These are phyloP conservation scores for Oryzaephilus surinamensis DNA, from an alignment of 1,140 invertebrate species.

Conservation along the genomic window DNA sequence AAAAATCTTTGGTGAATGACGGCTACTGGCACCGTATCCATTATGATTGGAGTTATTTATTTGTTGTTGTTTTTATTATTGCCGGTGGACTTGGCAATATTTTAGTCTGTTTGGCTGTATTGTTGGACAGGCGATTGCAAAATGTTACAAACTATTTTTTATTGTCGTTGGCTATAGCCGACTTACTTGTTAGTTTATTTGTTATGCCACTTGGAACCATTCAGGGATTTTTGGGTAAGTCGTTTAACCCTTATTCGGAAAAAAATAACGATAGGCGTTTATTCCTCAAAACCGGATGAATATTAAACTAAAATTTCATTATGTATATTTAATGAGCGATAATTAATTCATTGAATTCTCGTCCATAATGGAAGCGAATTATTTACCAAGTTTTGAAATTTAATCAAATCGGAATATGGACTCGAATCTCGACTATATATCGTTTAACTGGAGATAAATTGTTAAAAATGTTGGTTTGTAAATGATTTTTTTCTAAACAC, in stretches of 20 bases:
- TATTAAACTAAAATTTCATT: too few relatives aligned
- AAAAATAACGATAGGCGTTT: background rate
- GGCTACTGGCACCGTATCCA: constrained; percentile 24
- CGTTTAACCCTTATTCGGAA: background rate
- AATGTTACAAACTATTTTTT: constrained; percentile 94
- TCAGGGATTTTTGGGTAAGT: constrained; percentile 73
- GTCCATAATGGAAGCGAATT: too few relatives aligned
- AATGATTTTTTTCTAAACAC: too few relatives aligned
- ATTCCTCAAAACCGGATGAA: too few relatives aligned
- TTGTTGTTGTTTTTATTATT: constrained; percentile 70
- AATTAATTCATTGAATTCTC: too few relatives aligned
- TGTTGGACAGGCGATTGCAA: constrained; percentile 71
- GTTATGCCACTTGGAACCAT: constrained; percentile 86
- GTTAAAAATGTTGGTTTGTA: too few relatives aligned
- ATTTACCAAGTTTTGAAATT: too few relatives aligned
- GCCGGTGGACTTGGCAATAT: constrained; percentile 85
- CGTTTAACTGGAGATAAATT: too few relatives aligned
- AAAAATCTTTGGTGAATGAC: constrained; percentile 11
- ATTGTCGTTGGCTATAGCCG: constrained; percentile 83
- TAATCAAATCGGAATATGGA: too few relatives aligned
- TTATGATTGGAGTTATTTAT: constrained; percentile 68
- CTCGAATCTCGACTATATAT: too few relatives aligned
- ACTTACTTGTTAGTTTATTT: constrained; percentile 80
- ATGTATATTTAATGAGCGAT: too few relatives aligned
- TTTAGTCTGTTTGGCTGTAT: constrained; percentile 81